These are phyloP conservation scores for Pseudomyrmex concolor DNA, from an alignment of 1,140 invertebrate genomes.

Conservation along the genomic window DNA sequence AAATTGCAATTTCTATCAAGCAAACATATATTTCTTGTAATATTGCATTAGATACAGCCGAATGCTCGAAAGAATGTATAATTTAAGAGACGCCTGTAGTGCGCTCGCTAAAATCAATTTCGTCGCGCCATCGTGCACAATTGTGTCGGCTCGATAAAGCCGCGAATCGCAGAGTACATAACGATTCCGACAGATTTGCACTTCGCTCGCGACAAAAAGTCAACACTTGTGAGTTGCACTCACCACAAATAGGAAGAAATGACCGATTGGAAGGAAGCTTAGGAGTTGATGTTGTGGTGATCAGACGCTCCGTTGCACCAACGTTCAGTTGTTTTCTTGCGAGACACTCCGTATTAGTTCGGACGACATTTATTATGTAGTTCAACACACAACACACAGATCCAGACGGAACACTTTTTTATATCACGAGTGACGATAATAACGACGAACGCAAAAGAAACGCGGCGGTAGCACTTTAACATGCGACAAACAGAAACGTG, in stretches of 20 bases:
- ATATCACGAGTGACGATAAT: conserved; percentile 41
- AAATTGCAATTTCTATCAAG: neutral
- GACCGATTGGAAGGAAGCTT: conserved; percentile 44
- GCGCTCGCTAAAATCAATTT: conserved; percentile 46
- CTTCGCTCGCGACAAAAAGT: neutral
- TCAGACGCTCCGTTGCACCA: neutral
- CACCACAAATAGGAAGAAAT: conserved; percentile 50
- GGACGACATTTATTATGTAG: conserved; percentile 45
- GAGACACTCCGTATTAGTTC: conserved; percentile 43
- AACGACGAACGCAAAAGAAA: neutral
- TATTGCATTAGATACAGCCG: neutral
- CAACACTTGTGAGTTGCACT: conserved; percentile 10
- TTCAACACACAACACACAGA: conserved; percentile 51
- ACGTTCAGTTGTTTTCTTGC: conserved; percentile 8
- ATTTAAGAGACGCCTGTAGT: conserved; percentile 26
- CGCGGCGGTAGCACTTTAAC: conserved; percentile 31
- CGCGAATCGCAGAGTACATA: neutral
- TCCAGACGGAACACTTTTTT: conserved; percentile 8
- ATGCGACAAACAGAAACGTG: neutral
- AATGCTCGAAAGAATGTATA: conserved; percentile 11
- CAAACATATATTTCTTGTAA: neutral
- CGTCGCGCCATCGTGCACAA: conserved; percentile 41
- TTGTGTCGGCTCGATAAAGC: conserved; percentile 29
- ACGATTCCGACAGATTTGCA: neutral
- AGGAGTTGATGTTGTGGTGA: neutral